Conservation (phyloP, 2,888 invertebrate genomes). For the Lithophane socia region DNA sequence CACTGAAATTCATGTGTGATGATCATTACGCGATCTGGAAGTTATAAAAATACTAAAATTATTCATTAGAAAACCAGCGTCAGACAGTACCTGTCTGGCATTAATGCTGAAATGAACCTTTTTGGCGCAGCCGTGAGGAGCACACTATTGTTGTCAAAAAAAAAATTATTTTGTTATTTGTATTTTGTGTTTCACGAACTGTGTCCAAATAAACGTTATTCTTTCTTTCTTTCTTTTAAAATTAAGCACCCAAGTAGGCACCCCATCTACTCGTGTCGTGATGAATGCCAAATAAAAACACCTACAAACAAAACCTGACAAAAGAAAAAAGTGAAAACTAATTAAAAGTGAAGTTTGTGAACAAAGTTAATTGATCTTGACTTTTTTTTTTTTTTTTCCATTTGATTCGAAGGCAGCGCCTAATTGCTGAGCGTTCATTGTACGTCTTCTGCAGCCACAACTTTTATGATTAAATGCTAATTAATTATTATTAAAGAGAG, state of each 20-base stretch:
- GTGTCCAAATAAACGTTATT: too few relatives aligned
- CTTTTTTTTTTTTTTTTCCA: constrained; percentile 46
- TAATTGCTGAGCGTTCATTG: constrained; percentile 60
- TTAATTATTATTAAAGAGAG: constrained; percentile 52
- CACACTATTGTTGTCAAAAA: too few relatives aligned
- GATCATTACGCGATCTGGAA: too few relatives aligned
- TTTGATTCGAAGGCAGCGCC: constrained; percentile 40
- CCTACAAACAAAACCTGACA: constrained; percentile 3
- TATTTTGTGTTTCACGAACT: too few relatives aligned
- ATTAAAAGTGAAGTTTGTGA: constrained; percentile 57
- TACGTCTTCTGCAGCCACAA: constrained; percentile 65
- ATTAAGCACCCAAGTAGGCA: not conserved
- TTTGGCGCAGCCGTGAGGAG: too few relatives aligned
- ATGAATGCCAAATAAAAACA: constrained; percentile 20
- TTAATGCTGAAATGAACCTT: too few relatives aligned
- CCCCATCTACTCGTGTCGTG: too few relatives aligned
- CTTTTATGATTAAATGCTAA: constrained; percentile 65
- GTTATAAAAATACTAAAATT: too few relatives aligned
- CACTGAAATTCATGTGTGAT: not conserved
- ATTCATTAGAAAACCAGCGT: too few relatives aligned
- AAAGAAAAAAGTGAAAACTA: constrained; percentile 37
- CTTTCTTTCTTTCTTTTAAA: too few relatives aligned
- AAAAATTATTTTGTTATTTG: too few relatives aligned
- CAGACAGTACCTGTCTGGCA: too few relatives aligned
- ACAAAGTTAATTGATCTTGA: constrained; percentile 35